Evolutionary conservation across 1,140 invertebrate species (phyloP).

Genomic region (Lasioglossum albipes): DNA sequence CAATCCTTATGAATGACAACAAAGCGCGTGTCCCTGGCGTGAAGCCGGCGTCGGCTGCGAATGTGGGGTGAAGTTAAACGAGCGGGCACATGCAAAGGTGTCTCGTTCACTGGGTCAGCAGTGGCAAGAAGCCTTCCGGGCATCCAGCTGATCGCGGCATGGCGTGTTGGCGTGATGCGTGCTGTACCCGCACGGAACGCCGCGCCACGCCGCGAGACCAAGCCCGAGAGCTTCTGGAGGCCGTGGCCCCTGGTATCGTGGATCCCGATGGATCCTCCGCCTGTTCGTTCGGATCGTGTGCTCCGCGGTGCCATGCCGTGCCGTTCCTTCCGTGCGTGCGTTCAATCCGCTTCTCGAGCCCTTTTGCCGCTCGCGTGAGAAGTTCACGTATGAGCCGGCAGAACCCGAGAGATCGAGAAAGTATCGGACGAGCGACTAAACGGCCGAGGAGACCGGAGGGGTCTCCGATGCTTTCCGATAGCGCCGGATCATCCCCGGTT

Average conservation of each 20-base stretch:
- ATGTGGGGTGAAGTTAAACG: slow-evolving; percentile 61
- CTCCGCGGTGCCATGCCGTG: slow-evolving; percentile 40
- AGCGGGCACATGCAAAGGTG: slow-evolving; percentile 74
- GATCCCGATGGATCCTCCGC: slow-evolving; percentile 54
- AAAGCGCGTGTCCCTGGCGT: slow-evolving; percentile 16
- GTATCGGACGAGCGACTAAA: not conserved
- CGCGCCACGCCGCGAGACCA: not conserved
- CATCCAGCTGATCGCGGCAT: slow-evolving; percentile 73
- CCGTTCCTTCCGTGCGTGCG: slow-evolving; percentile 42
- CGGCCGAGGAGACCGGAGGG: not conserved
- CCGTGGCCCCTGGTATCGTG: slow-evolving; percentile 44
- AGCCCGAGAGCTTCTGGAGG: slow-evolving; percentile 26
- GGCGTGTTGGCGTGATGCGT: slow-evolving; percentile 73
- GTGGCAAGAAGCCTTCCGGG: slow-evolving; percentile 75
- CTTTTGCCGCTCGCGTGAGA: slow-evolving; percentile 36
- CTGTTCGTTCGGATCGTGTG: slow-evolving; percentile 19
- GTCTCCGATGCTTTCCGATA: not conserved
- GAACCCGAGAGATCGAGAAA: slow-evolving; percentile 29
- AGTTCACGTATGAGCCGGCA: slow-evolving; percentile 31
- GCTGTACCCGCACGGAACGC: slow-evolving; percentile 60
- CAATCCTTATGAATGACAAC: not conserved
- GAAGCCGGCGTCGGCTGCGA: slow-evolving; percentile 19
- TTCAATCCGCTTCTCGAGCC: slow-evolving; percentile 28
- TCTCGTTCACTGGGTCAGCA: slow-evolving; percentile 78
- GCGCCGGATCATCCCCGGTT: not conserved